Evolutionary conservation across 2,797 vertebrate genomes (phyloP), one percentile per base, ranked within the genome.

Genomic region (Graptemys geographica): DNA sequence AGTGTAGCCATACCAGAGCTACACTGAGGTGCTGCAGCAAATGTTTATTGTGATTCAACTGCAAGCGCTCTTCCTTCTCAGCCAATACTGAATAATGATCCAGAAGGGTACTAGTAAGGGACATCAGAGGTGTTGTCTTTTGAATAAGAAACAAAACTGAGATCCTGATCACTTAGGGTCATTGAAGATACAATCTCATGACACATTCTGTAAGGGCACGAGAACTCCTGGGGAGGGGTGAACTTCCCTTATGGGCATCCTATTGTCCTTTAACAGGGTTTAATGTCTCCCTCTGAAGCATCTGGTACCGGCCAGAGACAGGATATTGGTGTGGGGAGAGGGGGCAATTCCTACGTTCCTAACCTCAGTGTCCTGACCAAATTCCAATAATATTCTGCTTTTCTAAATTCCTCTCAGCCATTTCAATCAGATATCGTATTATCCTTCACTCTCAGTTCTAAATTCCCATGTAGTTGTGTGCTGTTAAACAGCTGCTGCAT

Each of bases 401-500:
- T 89, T 83, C 62, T 8, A 33, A 81, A 86, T 55, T 81, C 79
- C 79, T 52, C 62, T 94, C 44, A 37, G 79, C 7, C 51, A 49
- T 76, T 94, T 89, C 81, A 23, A 76, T 62, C 86, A 89, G 21
- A 28, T 31, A 92, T 55, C n/a, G 59, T 59, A 13, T 28, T 79
- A 95, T 72, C 18, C 5, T 91, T 90, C 16, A 25, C 18, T 51
- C 62, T 57, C 47, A 89, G 12, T 44, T 47, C 31, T 78, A 59
- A 94, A 83, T 59, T 96, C 80, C 83, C 15, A 80, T 78, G 2
- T 28, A 78, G 16, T 76, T 33, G 88, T 0, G 5, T 52, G 51
- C 37, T 89, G 56, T 62, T 95, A 62, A 94, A 94, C 37, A 95
- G 83, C 56, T 90, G 80, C 44, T 83, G 41, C 49, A 49, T 1